phyloP scores from a whole-genome alignment of 2,797 vertebrate species.

The Tolypeutes matacus region DNA sequence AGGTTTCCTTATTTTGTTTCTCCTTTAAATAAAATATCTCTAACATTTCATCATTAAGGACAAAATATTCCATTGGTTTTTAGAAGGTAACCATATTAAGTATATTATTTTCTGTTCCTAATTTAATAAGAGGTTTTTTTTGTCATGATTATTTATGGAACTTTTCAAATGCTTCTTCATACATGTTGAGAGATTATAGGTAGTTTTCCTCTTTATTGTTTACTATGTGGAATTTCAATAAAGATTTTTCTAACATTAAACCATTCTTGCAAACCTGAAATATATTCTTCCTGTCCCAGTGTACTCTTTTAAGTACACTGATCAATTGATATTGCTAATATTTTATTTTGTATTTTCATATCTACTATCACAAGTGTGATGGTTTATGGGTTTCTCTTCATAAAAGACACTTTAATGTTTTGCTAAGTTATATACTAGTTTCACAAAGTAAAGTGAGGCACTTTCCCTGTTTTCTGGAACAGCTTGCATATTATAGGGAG shows the following conservation, averaged over 20 bases:
- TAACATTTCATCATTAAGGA: neutral
- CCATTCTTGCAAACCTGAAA: neutral
- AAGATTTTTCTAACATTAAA: neutral
- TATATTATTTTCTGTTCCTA: neutral
- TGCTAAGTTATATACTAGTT: neutral
- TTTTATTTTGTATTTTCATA: slow-evolving; percentile 28
- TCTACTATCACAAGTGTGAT: neutral
- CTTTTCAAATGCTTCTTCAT: neutral
- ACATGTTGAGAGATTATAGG: neutral
- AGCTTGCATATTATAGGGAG: neutral
- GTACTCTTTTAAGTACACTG: neutral
- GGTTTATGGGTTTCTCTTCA: neutral
- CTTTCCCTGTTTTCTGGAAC: neutral
- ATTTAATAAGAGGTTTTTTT: neutral
- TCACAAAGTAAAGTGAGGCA: neutral
- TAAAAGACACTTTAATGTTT: neutral
- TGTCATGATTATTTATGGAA: neutral
- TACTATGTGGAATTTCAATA: neutral
- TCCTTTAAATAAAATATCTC: neutral
- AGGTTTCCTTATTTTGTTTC: neutral
- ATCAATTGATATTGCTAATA: neutral
- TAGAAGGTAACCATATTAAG: neutral
- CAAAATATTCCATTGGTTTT: neutral
- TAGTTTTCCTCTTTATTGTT: neutral
- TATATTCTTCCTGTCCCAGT: neutral